Base-by-base conservation (phyloP, 2,113 vertebrate species). In the Hyaena hyaena region DNA sequence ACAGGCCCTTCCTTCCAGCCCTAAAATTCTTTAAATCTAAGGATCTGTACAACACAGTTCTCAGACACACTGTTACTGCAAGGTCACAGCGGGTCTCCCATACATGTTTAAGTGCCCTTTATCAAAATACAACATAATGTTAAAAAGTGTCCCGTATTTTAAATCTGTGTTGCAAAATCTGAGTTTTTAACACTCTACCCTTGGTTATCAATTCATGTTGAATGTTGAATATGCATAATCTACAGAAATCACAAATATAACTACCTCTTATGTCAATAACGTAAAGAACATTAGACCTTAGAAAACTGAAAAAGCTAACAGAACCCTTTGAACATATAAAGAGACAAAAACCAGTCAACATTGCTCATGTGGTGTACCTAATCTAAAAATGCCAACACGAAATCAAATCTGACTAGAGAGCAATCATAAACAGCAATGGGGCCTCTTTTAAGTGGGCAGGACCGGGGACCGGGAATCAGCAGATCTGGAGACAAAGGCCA, bases 11-110 rank as follows among this genome's bases (percentile, higher is more conserved):
- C 45, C 61, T 35, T 93, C 68, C 55, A 94, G 76, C 17, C 69
- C 68, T 82, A 93, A 89, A 87, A 96, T 80, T 88, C 48, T 76
- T 95, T 79, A 93, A 83, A 93, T 53, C 71, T 89, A 94, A 96
- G 48, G 58, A 73, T 39, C 69, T 85, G 7, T 31, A 91, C 19
- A 94, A 39, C 43, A 76, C 4, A 87, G 5, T 90, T 76, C 48
- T 88, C 63, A 6, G 2, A 58, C 9, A 74, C 26, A 48, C 43
- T 45, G 7, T 81, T 71, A 90, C 16, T 11, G 16, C 19, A 90
- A 85, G 35, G 10, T 53, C n/a, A 8, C 10, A 69, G 0, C 33
- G 8, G 19, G 10, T 71, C 23, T 85, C 24, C 43, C 21, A n/a
- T 76, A 26, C n/a, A 48, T 26, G 11, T 69, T 15, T 45, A 45